Percentiles rank a stretch among this genome's conserved stretches.
Conservation (phyloP, 2,113 vertebrate species). For the Crotophaga sulcirostris region DNA sequence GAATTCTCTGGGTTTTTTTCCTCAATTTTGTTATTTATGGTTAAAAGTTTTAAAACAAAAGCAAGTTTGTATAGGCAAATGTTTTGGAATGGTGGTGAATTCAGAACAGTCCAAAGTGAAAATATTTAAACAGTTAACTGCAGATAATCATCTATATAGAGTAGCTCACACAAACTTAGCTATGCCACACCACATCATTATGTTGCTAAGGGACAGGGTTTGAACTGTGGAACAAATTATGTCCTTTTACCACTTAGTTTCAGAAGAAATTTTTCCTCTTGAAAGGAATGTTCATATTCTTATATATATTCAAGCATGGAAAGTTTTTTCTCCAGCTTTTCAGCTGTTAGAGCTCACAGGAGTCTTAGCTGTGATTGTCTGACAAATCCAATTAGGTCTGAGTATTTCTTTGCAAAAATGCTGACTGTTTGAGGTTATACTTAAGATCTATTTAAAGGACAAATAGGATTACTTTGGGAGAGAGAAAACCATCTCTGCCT, state of each 20-base stretch:
- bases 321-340: background rate
- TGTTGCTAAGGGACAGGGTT: background rate
- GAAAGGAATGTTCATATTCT: background rate
- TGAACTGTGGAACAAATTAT: background rate
- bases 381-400: slow-evolving; percentile 57
- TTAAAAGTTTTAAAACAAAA: background rate
- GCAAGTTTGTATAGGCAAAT: background rate
- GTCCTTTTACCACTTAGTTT: background rate
- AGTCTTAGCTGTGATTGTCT: background rate
- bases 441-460: slow-evolving; percentile 26
- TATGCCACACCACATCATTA: background rate
- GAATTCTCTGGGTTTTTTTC: background rate
- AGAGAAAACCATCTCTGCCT: background rate
- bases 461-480: slow-evolving; percentile 28
- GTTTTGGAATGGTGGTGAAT: background rate
- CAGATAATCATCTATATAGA: background rate
- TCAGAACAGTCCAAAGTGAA: background rate
- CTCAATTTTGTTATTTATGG: background rate
- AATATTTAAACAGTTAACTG: background rate
- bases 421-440: slow-evolving; percentile 45
- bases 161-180: background rate
- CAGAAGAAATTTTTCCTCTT: background rate
- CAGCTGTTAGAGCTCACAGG: background rate
- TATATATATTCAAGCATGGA: background rate
- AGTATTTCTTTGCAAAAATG: slow-evolving; percentile 41